Percentiles rank a stretch among this genome's conserved stretches.
Conservation (phyloP, 2,113 vertebrate genomes). For the Dasyprocta punctata region DNA sequence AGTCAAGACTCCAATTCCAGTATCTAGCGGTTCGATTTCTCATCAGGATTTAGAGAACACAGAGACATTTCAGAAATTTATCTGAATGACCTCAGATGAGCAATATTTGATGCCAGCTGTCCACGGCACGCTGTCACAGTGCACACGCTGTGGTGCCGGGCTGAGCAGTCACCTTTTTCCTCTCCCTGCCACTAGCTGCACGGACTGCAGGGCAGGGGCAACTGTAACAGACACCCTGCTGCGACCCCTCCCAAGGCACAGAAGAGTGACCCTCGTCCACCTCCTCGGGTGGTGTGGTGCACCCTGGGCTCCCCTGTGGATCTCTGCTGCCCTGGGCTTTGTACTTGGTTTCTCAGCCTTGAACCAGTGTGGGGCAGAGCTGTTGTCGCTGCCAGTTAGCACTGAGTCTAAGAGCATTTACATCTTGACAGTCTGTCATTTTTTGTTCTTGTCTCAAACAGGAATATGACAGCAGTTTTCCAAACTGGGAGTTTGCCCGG, state of each 20-base stretch:
- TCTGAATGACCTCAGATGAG: background rate
- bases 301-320: background rate
- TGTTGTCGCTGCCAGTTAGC: background rate
- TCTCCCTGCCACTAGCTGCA: background rate
- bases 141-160: no score
- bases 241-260: background rate
- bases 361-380: background rate
- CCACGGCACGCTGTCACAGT: background rate
- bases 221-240: background rate
- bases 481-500: slow-evolving; percentile 95
- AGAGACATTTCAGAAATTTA: slow-evolving; percentile 1
- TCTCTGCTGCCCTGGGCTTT: background rate
- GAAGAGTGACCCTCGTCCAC: background rate
- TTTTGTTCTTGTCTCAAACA: slow-evolving; percentile 76
- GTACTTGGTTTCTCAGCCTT: slow-evolving; percentile 20
- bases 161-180: background rate
- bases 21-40: slow-evolving; percentile 37
- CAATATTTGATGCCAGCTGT: background rate
- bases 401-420: background rate
- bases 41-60: slow-evolving; percentile 52
- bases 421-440: background rate
- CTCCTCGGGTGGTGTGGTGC: background rate
- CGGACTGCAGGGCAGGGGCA: no score
- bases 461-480: slow-evolving; percentile 90
- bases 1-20: background rate